Base-by-base conservation (phyloP, 2,797 vertebrate genomes). In the Lagocephalus sceleratus region DNA sequence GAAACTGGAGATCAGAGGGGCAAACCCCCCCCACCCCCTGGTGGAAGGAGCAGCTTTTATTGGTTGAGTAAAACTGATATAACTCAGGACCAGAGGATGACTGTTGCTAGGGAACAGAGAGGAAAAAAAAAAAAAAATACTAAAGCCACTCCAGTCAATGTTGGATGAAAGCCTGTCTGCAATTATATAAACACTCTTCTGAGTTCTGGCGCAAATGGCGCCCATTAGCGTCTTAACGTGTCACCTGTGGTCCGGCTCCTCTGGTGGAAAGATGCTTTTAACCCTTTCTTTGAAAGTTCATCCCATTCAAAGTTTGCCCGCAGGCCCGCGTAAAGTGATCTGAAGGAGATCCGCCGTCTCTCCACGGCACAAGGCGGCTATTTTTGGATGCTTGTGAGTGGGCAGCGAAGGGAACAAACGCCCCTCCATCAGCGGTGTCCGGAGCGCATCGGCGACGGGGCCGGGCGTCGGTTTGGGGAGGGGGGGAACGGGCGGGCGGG, bases 21-120 rank as follows among this genome's bases (percentile, higher is more conserved):
- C 17, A 63, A 57, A 49, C 66, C 66, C 58, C 40, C 64, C 55
- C 59, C 50, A 64, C 64, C 82, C 74, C 78, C 72, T 71, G 82
- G 66, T 51, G 12, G 50, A 66, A 46, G 70, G n/a, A n/a, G n/a
- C n/a, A n/a, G n/a, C n/a, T n/a, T n/a, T 85, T 85, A 85, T 81
- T 76, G 81, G 82, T 78, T 14, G 60, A 81, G 78, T 86, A 72
- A 77, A 83, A 84, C 75, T 73, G 79, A 86, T 78, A 83, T 74
- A 86, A 88, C 86, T 82, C 75, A 66, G 82, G 66, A 85, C 70
- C 69, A 79, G 75, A 81, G 79, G 78, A 83, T 76, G 74, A 84
- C 85, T 83, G 90, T 92, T 92, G 90, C 90, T 89, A 90, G 86
- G 90, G 73, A 90, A 92, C 90, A 81, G 85, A 82, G 85, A 79